A percentile compares a stretch with the other conserved stretches of the same genome.
These are phyloP conservation scores for Hypomesus transpacificus DNA, from an alignment of 2,113 vertebrate species.

Conservation along the genomic window DNA sequence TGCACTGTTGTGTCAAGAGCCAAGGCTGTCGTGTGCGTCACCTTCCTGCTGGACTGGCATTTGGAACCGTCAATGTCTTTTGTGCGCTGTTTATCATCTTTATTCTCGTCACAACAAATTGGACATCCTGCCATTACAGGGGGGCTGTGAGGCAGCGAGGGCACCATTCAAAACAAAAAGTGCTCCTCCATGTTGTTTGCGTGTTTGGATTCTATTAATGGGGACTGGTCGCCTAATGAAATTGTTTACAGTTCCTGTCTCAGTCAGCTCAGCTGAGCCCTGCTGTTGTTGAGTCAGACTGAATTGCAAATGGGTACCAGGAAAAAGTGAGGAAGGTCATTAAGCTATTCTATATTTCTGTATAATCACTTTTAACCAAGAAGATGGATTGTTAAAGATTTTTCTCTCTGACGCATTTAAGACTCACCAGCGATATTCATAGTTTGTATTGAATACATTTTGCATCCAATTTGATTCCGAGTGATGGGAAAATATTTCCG, in stretches of 20 bases:
- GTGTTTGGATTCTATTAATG: slow-evolving; percentile 69
- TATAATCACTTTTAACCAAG: not conserved
- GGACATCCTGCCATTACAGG: slow-evolving; percentile 53
- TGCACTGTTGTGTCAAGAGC: slow-evolving; percentile 38
- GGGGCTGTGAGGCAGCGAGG: not conserved
- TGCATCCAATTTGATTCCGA: not conserved
- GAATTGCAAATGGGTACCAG: slow-evolving; percentile 16
- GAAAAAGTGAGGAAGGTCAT: slow-evolving; percentile 23
- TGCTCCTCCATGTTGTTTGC: slow-evolving; percentile 58
- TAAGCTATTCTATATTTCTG: not conserved
- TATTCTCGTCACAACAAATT: slow-evolving; percentile 47
- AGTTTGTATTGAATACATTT: not conserved
- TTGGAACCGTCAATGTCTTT: slow-evolving; percentile 49
- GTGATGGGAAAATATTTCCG: too few species aligned
- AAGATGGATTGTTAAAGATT: too few species aligned
- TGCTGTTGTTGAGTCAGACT: slow-evolving; percentile 49
- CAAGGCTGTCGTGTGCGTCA: slow-evolving; percentile 54
- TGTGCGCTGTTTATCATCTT: slow-evolving; percentile 51
- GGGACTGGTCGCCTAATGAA: slow-evolving; percentile 65
- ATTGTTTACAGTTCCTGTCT: slow-evolving; percentile 66
- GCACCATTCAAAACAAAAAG: slow-evolving; percentile 52
- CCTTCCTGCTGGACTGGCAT: slow-evolving; percentile 46
- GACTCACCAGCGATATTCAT: not conserved
- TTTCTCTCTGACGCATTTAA: not conserved
- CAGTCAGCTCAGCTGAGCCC: slow-evolving; percentile 25